A percentile compares a stretch with the other conserved stretches of the same genome.
Evolutionary conservation across 2,797 vertebrate species (phyloP).

Genomic region (Cirrhinus mrigala): DNA sequence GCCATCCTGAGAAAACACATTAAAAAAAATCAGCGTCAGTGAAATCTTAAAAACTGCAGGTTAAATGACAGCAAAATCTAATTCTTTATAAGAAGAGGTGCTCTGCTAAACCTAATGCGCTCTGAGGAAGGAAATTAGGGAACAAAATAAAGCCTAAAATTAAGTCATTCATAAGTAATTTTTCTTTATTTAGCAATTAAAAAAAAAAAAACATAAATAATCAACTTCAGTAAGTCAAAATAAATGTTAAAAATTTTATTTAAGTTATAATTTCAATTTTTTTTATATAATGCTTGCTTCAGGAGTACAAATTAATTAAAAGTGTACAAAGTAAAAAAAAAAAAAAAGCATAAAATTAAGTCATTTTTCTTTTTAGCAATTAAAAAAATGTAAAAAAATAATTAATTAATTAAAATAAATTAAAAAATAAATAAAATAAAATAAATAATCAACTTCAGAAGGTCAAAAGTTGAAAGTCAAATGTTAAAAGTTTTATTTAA

Average conservation of each 20-base stretch:
- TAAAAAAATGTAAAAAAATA: too few species aligned
- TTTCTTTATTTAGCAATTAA: not conserved
- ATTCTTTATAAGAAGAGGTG: not conserved
- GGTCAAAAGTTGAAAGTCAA: not conserved
- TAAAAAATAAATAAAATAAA: not conserved
- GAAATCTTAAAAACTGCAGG: too few species aligned
- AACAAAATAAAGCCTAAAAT: not conserved
- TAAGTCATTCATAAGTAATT: not conserved
- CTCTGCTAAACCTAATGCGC: not conserved
- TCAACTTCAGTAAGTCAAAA: too few species aligned
- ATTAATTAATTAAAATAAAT: not conserved
- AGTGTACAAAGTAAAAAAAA: too few species aligned
- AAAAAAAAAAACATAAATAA: too few species aligned
- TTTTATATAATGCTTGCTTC: too few species aligned
- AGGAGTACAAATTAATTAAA: too few species aligned
- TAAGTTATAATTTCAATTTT: too few species aligned
- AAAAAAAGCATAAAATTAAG: too few species aligned
- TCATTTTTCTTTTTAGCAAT: too few species aligned
- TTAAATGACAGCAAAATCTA: not conserved
- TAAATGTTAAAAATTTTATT: too few species aligned
- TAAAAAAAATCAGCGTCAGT: not conserved
- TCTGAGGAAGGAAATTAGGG: not conserved
- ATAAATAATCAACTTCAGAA: not conserved
- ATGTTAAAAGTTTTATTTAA: not conserved
- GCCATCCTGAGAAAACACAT: constrained; percentile 80